These are phyloP conservation scores for Salpingus planirostris DNA, from an alignment of 2,888 invertebrate genomes.

Conservation along the genomic window DNA sequence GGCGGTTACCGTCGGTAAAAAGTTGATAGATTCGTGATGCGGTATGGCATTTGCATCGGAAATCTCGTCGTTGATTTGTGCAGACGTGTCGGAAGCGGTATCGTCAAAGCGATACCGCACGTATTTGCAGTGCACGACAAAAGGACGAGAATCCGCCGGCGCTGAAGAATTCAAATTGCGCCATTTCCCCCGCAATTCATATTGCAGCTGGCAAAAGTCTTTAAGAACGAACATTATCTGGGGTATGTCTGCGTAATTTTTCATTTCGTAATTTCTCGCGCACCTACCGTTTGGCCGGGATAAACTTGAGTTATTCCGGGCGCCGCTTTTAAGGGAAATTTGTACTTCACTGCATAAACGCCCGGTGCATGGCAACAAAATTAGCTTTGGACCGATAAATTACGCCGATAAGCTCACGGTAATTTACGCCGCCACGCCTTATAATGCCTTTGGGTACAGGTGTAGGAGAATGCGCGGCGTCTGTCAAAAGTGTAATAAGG, in stretches of 20 bases:
- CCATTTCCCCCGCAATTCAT: constrained; percentile 17
- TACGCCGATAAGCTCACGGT: constrained; percentile 1
- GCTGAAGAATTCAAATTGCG: constrained; percentile 21
- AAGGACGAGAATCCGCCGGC: too few species aligned
- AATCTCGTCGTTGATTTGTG: too few species aligned
- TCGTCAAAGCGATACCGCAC: too few species aligned
- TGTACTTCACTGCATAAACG: constrained; percentile 12
- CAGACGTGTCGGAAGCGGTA: too few species aligned
- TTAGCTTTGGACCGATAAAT: constrained; percentile 8
- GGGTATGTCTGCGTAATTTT: constrained; percentile 13
- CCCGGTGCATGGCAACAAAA: constrained; percentile 8
- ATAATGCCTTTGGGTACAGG: too few species aligned
- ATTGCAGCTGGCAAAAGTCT: constrained; percentile 15
- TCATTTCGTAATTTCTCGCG: constrained; percentile 13
- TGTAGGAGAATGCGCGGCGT: too few species aligned
- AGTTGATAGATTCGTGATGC: too few species aligned
- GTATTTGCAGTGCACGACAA: too few species aligned
- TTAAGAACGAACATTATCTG: constrained; percentile 15
- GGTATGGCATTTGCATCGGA: too few species aligned
- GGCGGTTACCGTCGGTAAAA: too few species aligned
- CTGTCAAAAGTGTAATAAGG: too few species aligned
- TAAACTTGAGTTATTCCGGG: constrained; percentile 5
- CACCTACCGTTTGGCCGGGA: background rate
- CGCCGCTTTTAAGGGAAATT: constrained; percentile 10
- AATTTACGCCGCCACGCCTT: too few species aligned